Evolutionary conservation across 2,113 vertebrate genomes (phyloP), one percentile per base, ranked within the genome.

Genomic region (Percina caprodes): DNA sequence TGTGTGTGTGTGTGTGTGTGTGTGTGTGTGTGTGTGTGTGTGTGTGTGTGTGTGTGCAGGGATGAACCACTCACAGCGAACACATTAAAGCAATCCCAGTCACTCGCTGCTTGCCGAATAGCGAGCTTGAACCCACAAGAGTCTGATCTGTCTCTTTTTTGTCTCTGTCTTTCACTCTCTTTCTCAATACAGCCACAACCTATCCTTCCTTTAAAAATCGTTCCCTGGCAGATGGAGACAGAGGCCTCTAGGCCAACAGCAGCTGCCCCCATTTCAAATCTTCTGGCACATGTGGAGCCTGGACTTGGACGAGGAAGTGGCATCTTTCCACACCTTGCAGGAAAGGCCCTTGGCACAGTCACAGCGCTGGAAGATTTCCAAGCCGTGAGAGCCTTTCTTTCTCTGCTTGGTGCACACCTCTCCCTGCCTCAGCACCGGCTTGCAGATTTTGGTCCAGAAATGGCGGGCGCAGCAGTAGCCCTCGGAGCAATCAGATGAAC

Each of bases 381-480:
- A 91, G 89, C 97, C 96, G 0, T 98, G 97, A 19, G 97, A 96
- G 13, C 97, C 97, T 88, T 99, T 99, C 94, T 96, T 97, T 87
- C 96, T 95, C 83, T 98, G 96, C 82, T 97, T 97, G 77, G 97
- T 98, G 92, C 97, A 99, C 48, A 99, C 97, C 80, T 98, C 97
- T 4, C 97, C 97, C 90, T 96, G 97, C 83, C 95, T 95, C 86
- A 99, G 95, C 79, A 99, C 97, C 11, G 97, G 97, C 78, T 99
- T 99, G 94, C 97, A 99, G 93, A 99, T 99, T 95, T 98, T 98
- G 93, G 96, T 97, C 97, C 97, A 99, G 95, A 99, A 99, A 88
- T 99, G 97, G 26, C 97, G 97, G 85, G 97, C 97, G 56, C 97
- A 99, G 93, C 97, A 99, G 87, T 96, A 96, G 48, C 97, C 97